Evolutionary conservation across 2,113 vertebrate genomes (phyloP).

Genomic region (Sinocyclocheilus anophthalmus): DNA sequence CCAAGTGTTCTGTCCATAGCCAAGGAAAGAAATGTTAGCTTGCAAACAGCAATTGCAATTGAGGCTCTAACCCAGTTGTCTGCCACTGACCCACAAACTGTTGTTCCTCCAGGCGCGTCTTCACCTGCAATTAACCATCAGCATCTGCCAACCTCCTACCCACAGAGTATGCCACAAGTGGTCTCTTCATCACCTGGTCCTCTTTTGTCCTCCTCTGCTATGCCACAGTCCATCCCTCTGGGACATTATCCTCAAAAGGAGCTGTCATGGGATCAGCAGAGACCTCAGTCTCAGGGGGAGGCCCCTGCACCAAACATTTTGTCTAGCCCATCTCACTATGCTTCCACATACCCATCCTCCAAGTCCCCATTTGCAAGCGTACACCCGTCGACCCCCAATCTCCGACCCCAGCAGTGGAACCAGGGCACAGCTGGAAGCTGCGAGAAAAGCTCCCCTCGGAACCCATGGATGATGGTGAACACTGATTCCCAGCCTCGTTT

Average conservation of each 20-base stretch:
- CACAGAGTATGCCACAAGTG: conserved; percentile 62
- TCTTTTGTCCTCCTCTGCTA: conserved; percentile 57
- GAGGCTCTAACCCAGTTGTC: conserved; percentile 95
- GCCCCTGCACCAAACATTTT: conserved; percentile 38
- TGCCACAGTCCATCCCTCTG: conserved; percentile 71
- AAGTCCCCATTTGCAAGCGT: conserved; percentile 71
- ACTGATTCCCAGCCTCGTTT: conserved; percentile 70
- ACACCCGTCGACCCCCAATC: conserved; percentile 61
- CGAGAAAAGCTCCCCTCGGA: conserved; percentile 65
- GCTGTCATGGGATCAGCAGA: conserved; percentile 69
- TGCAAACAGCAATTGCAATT: conserved; percentile 95
- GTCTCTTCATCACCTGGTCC: conserved; percentile 51
- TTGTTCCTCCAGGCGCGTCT: conserved; percentile 61
- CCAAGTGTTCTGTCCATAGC: conserved; percentile 91
- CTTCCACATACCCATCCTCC: conserved; percentile 66
- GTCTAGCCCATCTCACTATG: conserved; percentile 49
- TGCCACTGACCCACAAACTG: conserved; percentile 77
- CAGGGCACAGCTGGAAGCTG: conserved; percentile 63
- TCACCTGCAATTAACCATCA: conserved; percentile 67
- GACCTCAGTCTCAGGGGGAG: conserved; percentile 74
- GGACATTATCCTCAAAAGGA: conserved; percentile 68
- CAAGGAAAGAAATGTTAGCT: conserved; percentile 95
- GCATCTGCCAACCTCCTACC: conserved; percentile 60
- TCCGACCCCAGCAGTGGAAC: conserved; percentile 69
- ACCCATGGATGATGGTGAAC: conserved; percentile 72